Evolutionary conservation across 2,888 invertebrate genomes (phyloP), one percentile per base, ranked within the genome.

Genomic region (Dolichopus griseipennis): DNA sequence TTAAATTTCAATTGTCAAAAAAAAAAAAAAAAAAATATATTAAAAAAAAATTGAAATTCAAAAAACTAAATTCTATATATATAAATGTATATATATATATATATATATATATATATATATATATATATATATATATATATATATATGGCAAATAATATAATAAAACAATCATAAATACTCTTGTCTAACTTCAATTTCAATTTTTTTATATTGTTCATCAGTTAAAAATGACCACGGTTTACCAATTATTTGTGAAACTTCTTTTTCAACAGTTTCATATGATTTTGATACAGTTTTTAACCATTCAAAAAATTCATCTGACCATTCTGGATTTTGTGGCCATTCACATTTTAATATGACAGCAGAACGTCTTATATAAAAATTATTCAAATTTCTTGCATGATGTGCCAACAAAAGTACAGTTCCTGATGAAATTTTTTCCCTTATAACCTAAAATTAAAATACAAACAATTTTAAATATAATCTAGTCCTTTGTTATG

Each of bases 401-500:
- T 86, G 85, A 65, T 84, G 83, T 0, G 88, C 90, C 64, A 92
- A 82, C 18, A 92, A 82, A 63, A 93, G 79, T 20, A 91, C 84
- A 0, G 92, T 92, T 0, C 89, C 84, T 2, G 92, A 91, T 6
- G 92, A 92, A 69, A 93, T 84, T 74, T 89, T 84, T 77, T 93
- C 92, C 9, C 90, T 85, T 34, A 91, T 83, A 73, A 89, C 81
- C 90, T 90, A 75, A 22, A 72, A 67, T 15, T 15, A n/a, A n/a
- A n/a, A n/a, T n/a, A n/a, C n/a, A n/a, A n/a, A n/a, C n/a, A n/a
- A n/a, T n/a, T n/a, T n/a, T n/a, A n/a, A n/a, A n/a, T n/a, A n/a
- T n/a, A n/a, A n/a, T n/a, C n/a, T n/a, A n/a, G n/a, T n/a, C n/a
- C n/a, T n/a, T n/a, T n/a, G n/a, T n/a, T n/a, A n/a, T n/a, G n/a